Evolutionary conservation across 2,113 vertebrate genomes (phyloP), one percentile per base, ranked within the genome.

Genomic region (Cygnus atratus): DNA sequence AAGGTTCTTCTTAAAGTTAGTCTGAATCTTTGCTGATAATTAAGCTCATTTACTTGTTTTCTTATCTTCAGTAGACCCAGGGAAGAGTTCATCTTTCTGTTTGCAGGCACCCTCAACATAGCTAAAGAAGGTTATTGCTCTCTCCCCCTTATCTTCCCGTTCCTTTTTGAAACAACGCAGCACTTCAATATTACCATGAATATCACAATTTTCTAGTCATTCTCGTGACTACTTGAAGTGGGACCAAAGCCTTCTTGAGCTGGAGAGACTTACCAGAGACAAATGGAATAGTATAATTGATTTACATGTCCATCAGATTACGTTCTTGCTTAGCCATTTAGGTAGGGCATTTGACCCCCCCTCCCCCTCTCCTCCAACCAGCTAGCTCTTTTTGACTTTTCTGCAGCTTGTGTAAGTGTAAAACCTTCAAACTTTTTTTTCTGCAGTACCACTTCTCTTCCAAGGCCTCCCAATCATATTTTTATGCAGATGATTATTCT

Each of bases 351-450:
- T 15, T 44, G 39, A 7, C 20, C 22, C 8, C 25, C 55, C 29
- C 11, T 39, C 68, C 33, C 25, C 1, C 3, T 39, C 10, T 15
- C 35, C 10, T 13, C 35, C 1, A 25, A 57, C 8, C 11, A 82
- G 9, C 26, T 44, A 33, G 12, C 3, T 62, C 1, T 50, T 86
- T 91, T 29, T 3, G 2, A 65, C 13, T 15, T 28, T 18, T 9
- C 13, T 0, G 0, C 3, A 54, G 9, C 11, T 44, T 59, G 24
- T 75, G 63, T 6, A 3, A 31, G 68, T 54, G 5, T 80, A 44
- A 43, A 81, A 28, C 11, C 31, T 63, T 59, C 43, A 39, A 18
- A 41, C 3, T 48, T 6, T 54, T 75, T 37, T 46, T 75, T 14
- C 52, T 76, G 16, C 35, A 43, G 6, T 54, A 41, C 11, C 20